A percentile compares a stretch with the other conserved stretches of the same genome.
phyloP scores from a whole-genome alignment of 2,888 invertebrate genomes.

The Rhimphoctona megacephalus region DNA sequence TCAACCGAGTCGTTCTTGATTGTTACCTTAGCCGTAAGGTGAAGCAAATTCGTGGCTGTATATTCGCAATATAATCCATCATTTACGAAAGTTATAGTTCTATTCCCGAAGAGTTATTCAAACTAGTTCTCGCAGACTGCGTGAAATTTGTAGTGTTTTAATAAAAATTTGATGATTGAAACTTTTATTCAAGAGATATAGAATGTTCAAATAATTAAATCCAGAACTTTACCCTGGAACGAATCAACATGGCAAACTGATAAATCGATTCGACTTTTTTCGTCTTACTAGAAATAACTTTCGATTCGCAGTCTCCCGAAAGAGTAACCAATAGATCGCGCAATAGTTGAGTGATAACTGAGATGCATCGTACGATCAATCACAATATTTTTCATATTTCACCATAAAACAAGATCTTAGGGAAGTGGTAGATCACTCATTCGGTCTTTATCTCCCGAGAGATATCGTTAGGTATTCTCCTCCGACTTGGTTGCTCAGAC shows the following conservation, averaged over 20 bases:
- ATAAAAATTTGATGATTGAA: neutral
- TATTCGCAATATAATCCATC: neutral
- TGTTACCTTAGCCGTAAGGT: conserved; percentile 71
- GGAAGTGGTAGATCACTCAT: conserved; percentile 19
- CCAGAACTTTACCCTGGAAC: neutral
- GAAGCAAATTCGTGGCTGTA: neutral
- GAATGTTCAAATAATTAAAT: neutral
- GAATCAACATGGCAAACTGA: neutral
- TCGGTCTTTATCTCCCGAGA: conserved; percentile 23
- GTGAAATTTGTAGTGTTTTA: neutral
- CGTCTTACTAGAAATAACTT: neutral
- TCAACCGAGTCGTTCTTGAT: conserved; percentile 72
- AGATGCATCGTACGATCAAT: conserved; percentile 4
- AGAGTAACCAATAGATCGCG: neutral
- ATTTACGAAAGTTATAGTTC: neutral
- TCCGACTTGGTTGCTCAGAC: conserved; percentile 52
- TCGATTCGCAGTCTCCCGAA: neutral
- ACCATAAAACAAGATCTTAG: conserved; percentile 14
- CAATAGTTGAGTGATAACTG: neutral
- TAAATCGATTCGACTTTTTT: neutral
- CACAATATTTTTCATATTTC: conserved; percentile 4
- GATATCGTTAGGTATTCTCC: conserved; percentile 56
- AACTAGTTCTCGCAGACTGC: neutral
- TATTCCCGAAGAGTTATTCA: neutral
- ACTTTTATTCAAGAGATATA: neutral